These are phyloP conservation scores for Thalassaphorura encarpata DNA, from an alignment of 1,140 invertebrate genomes.

Conservation along the genomic window DNA sequence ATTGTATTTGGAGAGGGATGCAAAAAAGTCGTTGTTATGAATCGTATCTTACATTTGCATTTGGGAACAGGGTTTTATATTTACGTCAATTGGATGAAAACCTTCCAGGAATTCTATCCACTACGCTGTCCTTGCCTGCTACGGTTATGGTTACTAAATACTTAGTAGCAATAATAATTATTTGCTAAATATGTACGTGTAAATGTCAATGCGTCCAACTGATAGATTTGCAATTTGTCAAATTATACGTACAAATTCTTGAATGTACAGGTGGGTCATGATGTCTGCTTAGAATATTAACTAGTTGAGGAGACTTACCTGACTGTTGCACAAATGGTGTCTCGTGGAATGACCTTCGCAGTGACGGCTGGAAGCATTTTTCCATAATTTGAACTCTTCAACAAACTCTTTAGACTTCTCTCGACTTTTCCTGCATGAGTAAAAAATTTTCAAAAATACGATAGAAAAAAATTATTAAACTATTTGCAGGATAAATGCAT, in stretches of 20 bases:
- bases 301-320: too few species aligned
- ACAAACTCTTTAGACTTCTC: conserved; percentile 17
- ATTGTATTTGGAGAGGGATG: too few species aligned
- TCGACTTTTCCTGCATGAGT: conserved; percentile 9
- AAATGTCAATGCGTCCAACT: too few species aligned
- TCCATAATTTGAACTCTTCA: conserved; percentile 21
- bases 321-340: conserved; percentile 30
- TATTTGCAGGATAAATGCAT: neutral
- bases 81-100: too few species aligned
- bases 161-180: too few species aligned
- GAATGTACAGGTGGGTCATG: neutral
- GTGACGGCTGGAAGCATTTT: conserved; percentile 27
- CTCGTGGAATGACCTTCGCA: conserved; percentile 29
- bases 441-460: neutral
- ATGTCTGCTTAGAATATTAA: neutral
- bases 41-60: too few species aligned
- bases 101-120: too few species aligned
- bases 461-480: neutral
- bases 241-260: neutral
- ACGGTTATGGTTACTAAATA: too few species aligned
- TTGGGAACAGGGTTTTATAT: too few species aligned
- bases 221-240: neutral
- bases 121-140: too few species aligned
- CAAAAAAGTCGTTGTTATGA: too few species aligned
- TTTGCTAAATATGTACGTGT: too few species aligned